Conservation (phyloP, 2,888 invertebrate genomes). For the Perizoma flavofasciatum region DNA sequence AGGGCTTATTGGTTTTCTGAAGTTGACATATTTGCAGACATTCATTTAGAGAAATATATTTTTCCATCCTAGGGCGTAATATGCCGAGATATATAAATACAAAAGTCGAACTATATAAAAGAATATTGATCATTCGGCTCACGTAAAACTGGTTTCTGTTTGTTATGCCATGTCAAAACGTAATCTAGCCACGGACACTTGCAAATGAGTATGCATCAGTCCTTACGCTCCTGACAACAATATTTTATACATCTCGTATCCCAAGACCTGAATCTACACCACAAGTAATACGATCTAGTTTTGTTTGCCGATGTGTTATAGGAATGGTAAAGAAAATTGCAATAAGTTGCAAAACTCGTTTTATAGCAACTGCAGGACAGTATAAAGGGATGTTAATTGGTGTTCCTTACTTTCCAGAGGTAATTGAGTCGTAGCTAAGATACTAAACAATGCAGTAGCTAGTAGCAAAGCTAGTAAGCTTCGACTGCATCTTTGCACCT, state of each 20-base stretch:
- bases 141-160: slow-evolving; percentile 59
- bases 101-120: slow-evolving; percentile 49
- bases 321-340: slow-evolving; percentile 20
- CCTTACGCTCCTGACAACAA: slow-evolving; percentile 39
- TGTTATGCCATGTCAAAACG: slow-evolving; percentile 66
- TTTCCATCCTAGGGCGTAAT: slow-evolving; percentile 30
- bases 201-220: slow-evolving; percentile 69
- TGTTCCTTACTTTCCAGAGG: slow-evolving; percentile 64
- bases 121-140: slow-evolving; percentile 51
- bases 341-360: slow-evolving; percentile 44
- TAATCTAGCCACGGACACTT: slow-evolving; percentile 69
- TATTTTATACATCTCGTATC: slow-evolving; percentile 22
- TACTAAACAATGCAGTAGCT: slow-evolving; percentile 63
- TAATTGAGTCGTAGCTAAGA: slow-evolving; percentile 73
- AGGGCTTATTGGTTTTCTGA: slow-evolving; percentile 28
- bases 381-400: slow-evolving; percentile 74
- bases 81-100: slow-evolving; percentile 48
- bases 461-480: slow-evolving; percentile 43
- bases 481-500: slow-evolving; percentile 25
- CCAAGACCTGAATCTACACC: slow-evolving; percentile 10
- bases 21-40: slow-evolving; percentile 21
- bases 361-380: slow-evolving; percentile 55
- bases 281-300: slow-evolving; percentile 19
- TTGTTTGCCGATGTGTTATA: slow-evolving; percentile 7
- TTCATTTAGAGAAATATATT: slow-evolving; percentile 21